Evolutionary conservation across 2,888 invertebrate species (phyloP).

Genomic region (Cerastis leucographa): DNA sequence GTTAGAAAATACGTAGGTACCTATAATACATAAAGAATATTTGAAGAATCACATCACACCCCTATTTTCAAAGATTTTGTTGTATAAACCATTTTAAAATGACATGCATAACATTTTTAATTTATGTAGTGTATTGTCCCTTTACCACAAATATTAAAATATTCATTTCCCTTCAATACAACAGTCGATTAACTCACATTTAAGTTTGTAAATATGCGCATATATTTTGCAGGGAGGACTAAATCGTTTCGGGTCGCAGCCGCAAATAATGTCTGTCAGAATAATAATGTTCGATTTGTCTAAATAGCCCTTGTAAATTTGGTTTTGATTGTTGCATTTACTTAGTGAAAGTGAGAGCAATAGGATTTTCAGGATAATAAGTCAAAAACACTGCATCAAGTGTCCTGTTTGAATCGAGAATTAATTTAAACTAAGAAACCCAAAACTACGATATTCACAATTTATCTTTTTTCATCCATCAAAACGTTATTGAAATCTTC

Average conservation of each 20-base stretch:
- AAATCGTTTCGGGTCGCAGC: slow-evolving; percentile 14
- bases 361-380: not conserved
- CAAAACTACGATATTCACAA: not conserved
- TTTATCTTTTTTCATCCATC: no score
- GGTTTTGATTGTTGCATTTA: not conserved
- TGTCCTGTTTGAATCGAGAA: not conserved
- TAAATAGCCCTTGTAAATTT: slow-evolving; percentile 7
- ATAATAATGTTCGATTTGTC: slow-evolving; percentile 28
- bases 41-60: not conserved
- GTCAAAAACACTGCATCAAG: not conserved
- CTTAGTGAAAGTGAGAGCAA: not conserved
- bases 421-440: not conserved
- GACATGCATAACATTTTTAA: not conserved
- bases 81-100: not conserved
- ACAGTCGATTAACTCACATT: slow-evolving; percentile 34
- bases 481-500: not conserved
- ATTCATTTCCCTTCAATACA: slow-evolving; percentile 28
- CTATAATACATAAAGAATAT: not conserved
- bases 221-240: slow-evolving; percentile 26
- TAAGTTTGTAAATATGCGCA: slow-evolving; percentile 52
- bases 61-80: not conserved
- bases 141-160: slow-evolving; percentile 20
- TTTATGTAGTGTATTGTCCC: slow-evolving; percentile 7
- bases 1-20: no score
- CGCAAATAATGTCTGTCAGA: slow-evolving; percentile 18